Conservation (phyloP, 2,797 vertebrate genomes). For the Echeneis naucrates region DNA sequence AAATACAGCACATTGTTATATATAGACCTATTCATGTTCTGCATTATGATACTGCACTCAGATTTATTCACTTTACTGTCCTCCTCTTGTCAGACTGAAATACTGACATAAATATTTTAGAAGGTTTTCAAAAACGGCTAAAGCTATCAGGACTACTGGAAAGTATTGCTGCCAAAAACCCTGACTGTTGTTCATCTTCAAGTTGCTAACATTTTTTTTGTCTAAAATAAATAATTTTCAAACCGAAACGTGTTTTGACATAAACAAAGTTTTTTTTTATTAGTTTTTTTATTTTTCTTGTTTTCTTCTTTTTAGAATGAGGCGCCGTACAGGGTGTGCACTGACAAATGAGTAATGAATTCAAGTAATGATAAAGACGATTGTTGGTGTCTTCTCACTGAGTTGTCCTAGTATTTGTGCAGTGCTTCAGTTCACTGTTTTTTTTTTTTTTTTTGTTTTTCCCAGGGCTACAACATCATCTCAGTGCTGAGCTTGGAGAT, state of each 20-base stretch:
- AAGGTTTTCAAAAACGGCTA: no score
- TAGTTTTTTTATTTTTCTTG: background rate
- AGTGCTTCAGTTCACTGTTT: background rate
- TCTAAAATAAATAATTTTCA: no score
- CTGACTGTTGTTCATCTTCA: no score
- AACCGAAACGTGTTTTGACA: background rate
- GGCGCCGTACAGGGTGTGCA: no score
- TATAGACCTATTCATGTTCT: background rate
- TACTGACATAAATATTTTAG: slow-evolving; percentile 29
- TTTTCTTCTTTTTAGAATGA: background rate
- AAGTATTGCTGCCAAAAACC: no score
- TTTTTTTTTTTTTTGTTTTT: background rate
- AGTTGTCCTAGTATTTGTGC: background rate
- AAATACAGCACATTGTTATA: background rate
- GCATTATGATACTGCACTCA: background rate
- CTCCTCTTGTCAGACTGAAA: slow-evolving; percentile 3
- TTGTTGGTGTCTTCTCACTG: background rate
- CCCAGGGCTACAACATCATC: slow-evolving; percentile 97
- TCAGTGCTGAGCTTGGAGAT: slow-evolving; percentile 95
- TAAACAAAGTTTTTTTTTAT: no score
- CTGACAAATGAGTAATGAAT: background rate
- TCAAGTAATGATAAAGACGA: background rate
- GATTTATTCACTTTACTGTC: slow-evolving; percentile 18
- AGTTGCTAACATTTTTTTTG: no score
- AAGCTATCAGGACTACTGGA: no score